phyloP scores from a whole-genome alignment of 2,888 invertebrate genomes.

The Cerastis rubricosa region DNA sequence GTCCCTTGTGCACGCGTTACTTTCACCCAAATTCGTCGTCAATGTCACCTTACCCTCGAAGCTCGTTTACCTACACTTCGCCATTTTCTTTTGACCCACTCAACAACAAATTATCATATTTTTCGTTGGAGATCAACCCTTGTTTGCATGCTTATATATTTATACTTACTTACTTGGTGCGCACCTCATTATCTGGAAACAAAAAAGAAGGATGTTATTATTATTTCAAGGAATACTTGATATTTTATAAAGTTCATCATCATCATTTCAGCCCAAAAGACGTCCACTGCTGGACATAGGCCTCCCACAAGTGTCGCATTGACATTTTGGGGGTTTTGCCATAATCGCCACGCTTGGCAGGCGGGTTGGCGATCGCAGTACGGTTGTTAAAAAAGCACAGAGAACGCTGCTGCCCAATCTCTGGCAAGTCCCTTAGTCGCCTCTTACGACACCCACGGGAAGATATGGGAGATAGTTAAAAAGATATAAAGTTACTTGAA shows the following conservation, averaged over 20 bases:
- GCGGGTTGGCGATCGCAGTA: no score
- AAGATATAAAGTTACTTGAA: no score
- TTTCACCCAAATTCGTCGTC: slow-evolving; percentile 12
- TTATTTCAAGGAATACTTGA: neutral
- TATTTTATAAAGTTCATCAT: neutral
- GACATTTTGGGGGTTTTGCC: no score
- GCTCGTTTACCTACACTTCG: slow-evolving; percentile 31
- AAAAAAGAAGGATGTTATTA: slow-evolving; percentile 17
- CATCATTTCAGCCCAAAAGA: no score
- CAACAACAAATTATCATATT: slow-evolving; percentile 51
- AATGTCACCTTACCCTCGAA: slow-evolving; percentile 31
- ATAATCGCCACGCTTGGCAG: no score
- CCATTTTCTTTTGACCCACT: slow-evolving; percentile 47
- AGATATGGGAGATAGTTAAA: no score
- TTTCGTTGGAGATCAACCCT: slow-evolving; percentile 36
- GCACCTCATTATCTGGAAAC: slow-evolving; percentile 48
- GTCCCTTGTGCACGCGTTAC: slow-evolving; percentile 1
- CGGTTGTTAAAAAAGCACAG: no score
- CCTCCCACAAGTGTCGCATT: no score
- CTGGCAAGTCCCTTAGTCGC: no score
- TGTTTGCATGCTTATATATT: slow-evolving; percentile 15
- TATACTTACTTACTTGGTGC: slow-evolving; percentile 59
- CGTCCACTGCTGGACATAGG: no score
- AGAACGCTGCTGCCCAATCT: no score
- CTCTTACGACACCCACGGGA: no score